Base-by-base conservation (phyloP, 2,113 vertebrate species). In the Paratilapia polleni region DNA sequence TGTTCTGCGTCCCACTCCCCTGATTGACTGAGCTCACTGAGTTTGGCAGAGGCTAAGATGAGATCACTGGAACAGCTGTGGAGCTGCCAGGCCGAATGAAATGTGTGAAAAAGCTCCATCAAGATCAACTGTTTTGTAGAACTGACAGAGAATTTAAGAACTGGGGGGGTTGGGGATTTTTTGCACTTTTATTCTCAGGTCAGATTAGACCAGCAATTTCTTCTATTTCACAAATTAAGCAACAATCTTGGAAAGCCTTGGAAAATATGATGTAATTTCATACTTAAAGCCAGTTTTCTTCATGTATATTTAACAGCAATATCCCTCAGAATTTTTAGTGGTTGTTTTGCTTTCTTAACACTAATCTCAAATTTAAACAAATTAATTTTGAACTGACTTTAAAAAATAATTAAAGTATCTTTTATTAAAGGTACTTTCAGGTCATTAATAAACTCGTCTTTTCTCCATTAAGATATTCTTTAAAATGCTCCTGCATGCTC, bases 61-160 rank as follows among this genome's bases (percentile, higher is more conserved):
- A 93, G 81, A 83, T 91, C 89, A 90, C 49, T 83, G 86, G 81
- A 91, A 82, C 64, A 47, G 84, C 66, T 12, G 64, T 20, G 8
- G 28, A 24, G 66, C 82, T 82, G 89, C 87, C 92, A 77, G 75
- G 41, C 36, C n/a, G 11, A n/a, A 77, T 17, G 19, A 86, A 73
- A 58, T 57, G 19, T 66, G 38, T 26, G 54, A 34, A 60, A 80
- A 66, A 31, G 28, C 77, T 64, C 52, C 14, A 61, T 49, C 20
- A 1, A 43, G n/a, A 59, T 26, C 19, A 19, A 22, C n/a, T 56
- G 5, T 47, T 63, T 70, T 34, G 17, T 20, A 38, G 8, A 58
- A 54, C 9, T 28, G 20, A 47, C 59, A 28, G 34, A 57, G 34
- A 64, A 64, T 64, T 34, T 43, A 58, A 60, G 9, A 75, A 82